Conservation (phyloP, 2,113 vertebrate species). For the Gnathonemus longibarbis region DNA sequence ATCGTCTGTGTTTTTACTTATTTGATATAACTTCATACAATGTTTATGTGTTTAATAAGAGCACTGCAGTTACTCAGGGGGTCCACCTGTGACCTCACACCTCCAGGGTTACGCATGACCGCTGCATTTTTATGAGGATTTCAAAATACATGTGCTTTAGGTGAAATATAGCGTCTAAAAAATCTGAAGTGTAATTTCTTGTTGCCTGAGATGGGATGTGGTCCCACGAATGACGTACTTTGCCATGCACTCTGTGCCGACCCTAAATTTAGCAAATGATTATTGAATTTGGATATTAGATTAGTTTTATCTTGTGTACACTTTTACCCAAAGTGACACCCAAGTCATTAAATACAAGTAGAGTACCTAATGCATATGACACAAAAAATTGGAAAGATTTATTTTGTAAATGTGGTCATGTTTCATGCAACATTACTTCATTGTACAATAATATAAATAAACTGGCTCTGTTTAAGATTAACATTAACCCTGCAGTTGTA, state of each 20-base stretch:
- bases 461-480: background rate
- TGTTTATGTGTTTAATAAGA: background rate
- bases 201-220: background rate
- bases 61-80: background rate
- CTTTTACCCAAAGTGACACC: background rate
- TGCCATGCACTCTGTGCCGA: background rate
- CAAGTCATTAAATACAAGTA: background rate
- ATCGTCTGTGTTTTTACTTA: background rate
- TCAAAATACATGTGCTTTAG: background rate
- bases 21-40: background rate
- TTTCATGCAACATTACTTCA: background rate
- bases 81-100: background rate
- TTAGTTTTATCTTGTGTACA: background rate
- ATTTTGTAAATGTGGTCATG: background rate
- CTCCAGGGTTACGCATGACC: background rate
- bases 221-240: background rate
- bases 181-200: background rate
- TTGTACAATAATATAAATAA: background rate
- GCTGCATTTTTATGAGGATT: background rate
- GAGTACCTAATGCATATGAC: background rate
- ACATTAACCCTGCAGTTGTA: background rate
- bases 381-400: background rate
- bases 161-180: background rate
- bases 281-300: background rate
- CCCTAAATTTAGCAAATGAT: background rate